Evolutionary conservation across 2,888 invertebrate genomes (phyloP).

Genomic region (Drymonia ruficornis): DNA sequence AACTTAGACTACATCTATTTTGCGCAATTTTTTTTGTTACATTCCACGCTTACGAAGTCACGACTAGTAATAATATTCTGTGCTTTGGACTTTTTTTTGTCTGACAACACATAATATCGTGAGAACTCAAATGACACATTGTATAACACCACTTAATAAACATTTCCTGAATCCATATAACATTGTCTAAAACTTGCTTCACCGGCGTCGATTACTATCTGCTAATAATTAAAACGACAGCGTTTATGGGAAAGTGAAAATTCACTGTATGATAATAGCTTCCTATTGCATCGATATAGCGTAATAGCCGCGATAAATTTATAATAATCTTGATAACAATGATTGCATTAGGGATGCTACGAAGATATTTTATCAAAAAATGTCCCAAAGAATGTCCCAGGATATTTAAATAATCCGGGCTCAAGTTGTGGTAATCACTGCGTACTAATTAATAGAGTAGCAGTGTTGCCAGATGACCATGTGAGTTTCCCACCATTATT

Average conservation of each 20-base stretch:
- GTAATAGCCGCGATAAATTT: slow-evolving; percentile 17
- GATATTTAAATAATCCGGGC: no score
- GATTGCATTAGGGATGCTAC: not conserved
- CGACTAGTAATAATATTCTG: no score
- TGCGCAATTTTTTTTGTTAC: no score
- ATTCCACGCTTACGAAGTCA: no score
- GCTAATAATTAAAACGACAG: slow-evolving; percentile 17
- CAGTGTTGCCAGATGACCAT: no score
- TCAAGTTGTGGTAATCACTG: no score
- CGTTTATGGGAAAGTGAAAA: slow-evolving; percentile 17
- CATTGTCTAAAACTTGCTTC: slow-evolving; percentile 3
- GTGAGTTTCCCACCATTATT: no score
- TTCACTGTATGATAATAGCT: slow-evolving; percentile 13
- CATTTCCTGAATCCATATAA: slow-evolving; percentile 1
- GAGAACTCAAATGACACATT: not conserved
- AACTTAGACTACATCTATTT: no score
- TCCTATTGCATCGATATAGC: slow-evolving; percentile 21
- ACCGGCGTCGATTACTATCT: slow-evolving; percentile 2
- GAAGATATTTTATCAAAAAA: not conserved
- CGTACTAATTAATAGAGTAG: no score
- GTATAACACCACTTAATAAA: not conserved
- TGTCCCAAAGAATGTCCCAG: no score
- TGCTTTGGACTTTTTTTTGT: no score
- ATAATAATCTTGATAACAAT: slow-evolving; percentile 15
- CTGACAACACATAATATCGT: no score